Base-by-base conservation (phyloP, 2,888 invertebrate genomes). In the Hofmannophila pseudospretella region DNA sequence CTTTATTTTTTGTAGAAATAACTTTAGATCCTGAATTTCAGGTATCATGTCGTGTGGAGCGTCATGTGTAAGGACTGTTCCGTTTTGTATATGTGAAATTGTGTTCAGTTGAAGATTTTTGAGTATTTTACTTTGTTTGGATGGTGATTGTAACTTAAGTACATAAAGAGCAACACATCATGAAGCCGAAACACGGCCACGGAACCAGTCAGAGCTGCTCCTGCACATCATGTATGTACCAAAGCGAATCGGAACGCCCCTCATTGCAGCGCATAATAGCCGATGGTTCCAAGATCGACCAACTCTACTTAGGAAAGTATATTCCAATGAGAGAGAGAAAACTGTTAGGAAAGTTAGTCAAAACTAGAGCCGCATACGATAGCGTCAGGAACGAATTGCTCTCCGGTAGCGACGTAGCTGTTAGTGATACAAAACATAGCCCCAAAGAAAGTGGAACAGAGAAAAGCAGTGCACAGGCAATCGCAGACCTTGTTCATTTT, bases 361-460 rank as follows among this genome's bases (percentile, higher is more conserved):
- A 62, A 52, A 76, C 76, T 4, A 66, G 68, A 47, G 74, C 66
- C 4, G 57, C 66, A 9, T 76, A 79, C 37, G 70, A 79, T 41
- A 63, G 70, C 34, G 52, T 73, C 4, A 64, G 68, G 44, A 60
- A 50, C 36, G 61, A 67, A 39, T 41, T 74, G 36, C 38, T 71
- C 8, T 63, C 70, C 8, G 52, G 58, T 26, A 69, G 61, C 37
- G 61, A 56, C 40, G 34, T 49, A 9, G 62, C 50, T 45, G 36
- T 58, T 7, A 47, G 57, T 26, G 47, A 50, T 33, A 60, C 55
- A 22, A 47, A 47, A 31, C 45, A 45, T 11, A 22, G 20, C 32
- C 20, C 34, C 32, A 19, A 29, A 27, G 13, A 39, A 41, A 4
- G 11, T 29, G 42, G 49, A 36, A 39, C 44, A 19, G 50, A 58